These are phyloP conservation scores for Enhydra lutris DNA, from an alignment of 2,113 vertebrate genomes.

Conservation along the genomic window DNA sequence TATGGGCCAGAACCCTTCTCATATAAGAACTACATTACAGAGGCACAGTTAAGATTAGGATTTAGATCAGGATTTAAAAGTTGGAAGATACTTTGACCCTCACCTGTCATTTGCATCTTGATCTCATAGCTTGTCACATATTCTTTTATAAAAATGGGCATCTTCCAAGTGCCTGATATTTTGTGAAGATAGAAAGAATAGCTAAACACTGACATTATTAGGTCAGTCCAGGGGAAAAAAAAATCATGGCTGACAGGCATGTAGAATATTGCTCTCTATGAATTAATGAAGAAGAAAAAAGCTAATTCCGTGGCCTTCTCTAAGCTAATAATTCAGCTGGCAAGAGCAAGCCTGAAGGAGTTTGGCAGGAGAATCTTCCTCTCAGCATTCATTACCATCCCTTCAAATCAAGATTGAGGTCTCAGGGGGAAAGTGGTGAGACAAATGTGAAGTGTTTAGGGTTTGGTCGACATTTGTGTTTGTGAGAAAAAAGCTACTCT, in stretches of 20 bases:
- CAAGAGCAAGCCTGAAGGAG: not conserved
- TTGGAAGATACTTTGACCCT: not conserved
- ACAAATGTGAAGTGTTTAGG: not conserved
- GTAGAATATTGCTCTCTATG: not conserved
- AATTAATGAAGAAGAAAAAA: slow-evolving; percentile 33
- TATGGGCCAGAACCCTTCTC: not conserved
- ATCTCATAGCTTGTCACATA: not conserved
- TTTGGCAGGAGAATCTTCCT: not conserved
- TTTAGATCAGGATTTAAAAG: not conserved
- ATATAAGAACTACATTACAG: not conserved
- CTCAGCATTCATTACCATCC: not conserved
- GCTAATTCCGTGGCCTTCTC: not conserved
- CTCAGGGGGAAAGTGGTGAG: not conserved
- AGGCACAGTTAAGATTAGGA: not conserved
- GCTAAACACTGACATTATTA: slow-evolving; percentile 40
- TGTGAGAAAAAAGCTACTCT: not conserved
- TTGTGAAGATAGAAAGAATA: not conserved
- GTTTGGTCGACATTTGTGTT: not conserved
- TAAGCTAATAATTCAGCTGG: slow-evolving; percentile 32
- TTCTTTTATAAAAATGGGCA: not conserved
- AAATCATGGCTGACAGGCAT: not conserved
- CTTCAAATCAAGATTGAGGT: not conserved
- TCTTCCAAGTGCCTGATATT: not conserved
- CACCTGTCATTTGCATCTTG: not conserved
- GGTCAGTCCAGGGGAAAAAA: not conserved